Evolutionary conservation across 2,888 invertebrate species (phyloP), one percentile per base, ranked within the genome.

Genomic region (Adelphocoris suturalis): DNA sequence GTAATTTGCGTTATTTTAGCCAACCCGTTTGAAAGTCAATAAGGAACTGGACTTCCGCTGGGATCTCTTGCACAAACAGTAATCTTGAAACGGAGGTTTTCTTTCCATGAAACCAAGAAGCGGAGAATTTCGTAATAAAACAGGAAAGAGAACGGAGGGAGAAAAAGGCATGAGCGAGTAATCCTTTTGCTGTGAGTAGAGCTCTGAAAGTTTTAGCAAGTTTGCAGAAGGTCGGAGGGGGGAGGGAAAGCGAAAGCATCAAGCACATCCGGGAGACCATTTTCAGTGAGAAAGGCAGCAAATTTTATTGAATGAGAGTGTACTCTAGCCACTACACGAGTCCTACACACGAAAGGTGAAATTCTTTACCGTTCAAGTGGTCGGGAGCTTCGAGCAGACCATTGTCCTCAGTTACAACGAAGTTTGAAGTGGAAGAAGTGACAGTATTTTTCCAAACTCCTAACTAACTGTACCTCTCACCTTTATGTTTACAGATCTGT

Each of bases 201-300:
- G 68, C 68, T 68, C 68, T 68, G n/a, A 68, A 68, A 68, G 68
- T 68, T 68, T 68, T 68, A 68, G 68, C 68, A 68, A 68, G 68
- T 68, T 68, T 23, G 37, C 37, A 37, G 37, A 37, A 37, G 37
- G 37, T 37, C 37, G 37, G 37, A 23, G 27, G 12, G 23, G 52
- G 68, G 23, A 11, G 68, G 23, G 61, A 19, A 11, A 61, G 61
- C n/a, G 68, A 68, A 68, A 23, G 68, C 68, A 68, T 68, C 68
- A 68, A 68, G 68, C 68, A 68, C 68, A 68, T 68, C 68, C 68
- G 68, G 57, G 68, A 23, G 23, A 68, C 68, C 57, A 57, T 68
- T 68, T 68, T 68, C 68, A 68, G 23, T 23, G 23, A 23, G 68
- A 68, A 23, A 68, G 68, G 68, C 68, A 12, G 68, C 68, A 68